Evolutionary conservation across 2,113 vertebrate species (phyloP), one percentile per base, ranked within the genome.

Genomic region (Xenus cinereus): DNA sequence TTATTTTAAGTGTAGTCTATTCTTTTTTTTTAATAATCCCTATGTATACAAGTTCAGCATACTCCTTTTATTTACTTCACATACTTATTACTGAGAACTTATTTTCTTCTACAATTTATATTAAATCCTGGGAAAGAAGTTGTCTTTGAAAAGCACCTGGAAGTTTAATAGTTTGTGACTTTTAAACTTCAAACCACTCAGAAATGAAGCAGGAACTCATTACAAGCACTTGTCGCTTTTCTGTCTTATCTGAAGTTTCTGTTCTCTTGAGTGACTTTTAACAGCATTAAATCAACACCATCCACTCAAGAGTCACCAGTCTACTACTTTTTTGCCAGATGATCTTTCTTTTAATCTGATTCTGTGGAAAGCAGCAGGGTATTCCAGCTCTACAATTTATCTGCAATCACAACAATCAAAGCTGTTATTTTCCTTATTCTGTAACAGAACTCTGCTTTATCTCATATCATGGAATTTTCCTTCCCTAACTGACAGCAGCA

Each of bases 291-390:
- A 96, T 95, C 95, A 97, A 83, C 91, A 92, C 28, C 16, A 7
- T 95, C 69, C 91, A 89, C 84, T 92, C 84, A 33, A 73, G 89
- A 85, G 53, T 79, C 85, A 32, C 81, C 73, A 82, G 53, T 66
- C 62, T 83, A 50, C 77, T 93, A 91, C 66, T 89, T 91, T 95
- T 90, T 91, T 92, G 37, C 57, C 48, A 95, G 94, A 91, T 79
- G 66, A 96, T 94, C 87, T 92, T 86, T 94, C 83, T 90, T 93
- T 93, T 93, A 92, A 95, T 96, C 88, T 92, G 60, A 90, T 92
- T 93, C 68, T 87, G 77, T 85, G 59, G 74, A 95, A 94, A 97
- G 66, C 71, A 87, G 71, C 53, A 82, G 84, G 59, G 21, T 79
- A n/a, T 89, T 59, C 66, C 57, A 81, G 45, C 71, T 89, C 37